A percentile compares a stretch with the other conserved stretches of the same genome.
Conservation (phyloP, 2,888 invertebrate species). For the Panopea generosa region DNA sequence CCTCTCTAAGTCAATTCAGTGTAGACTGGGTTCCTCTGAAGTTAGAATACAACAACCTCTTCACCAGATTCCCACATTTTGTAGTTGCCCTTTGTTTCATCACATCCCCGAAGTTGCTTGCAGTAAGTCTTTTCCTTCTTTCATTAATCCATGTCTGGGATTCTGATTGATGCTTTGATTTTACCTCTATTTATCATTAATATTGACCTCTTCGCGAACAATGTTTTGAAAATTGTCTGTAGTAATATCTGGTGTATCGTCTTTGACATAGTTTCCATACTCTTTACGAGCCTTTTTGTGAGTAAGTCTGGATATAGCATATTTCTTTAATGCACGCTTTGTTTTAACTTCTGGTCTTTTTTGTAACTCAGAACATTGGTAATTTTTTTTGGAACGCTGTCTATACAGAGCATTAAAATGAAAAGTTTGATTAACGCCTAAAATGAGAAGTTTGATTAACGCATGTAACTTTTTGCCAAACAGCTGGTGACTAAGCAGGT, state of each 20-base stretch:
- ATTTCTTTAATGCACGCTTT: too few relatives aligned
- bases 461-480: slow-evolving; percentile 48
- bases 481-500: background rate
- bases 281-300: background rate
- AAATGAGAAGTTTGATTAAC: background rate
- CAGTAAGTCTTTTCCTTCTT: slow-evolving; percentile 8
- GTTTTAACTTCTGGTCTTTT: background rate
- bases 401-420: background rate
- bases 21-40: slow-evolving; percentile 11
- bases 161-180: background rate
- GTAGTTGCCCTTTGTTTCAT: slow-evolving; percentile 17
- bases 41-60: slow-evolving; percentile 18
- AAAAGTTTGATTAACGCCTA: too few relatives aligned
- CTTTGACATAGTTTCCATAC: slow-evolving; percentile 3
- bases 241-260: slow-evolving; percentile 3
- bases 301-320: background rate
- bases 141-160: background rate
- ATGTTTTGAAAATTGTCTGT: background rate
- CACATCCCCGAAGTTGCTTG: slow-evolving; percentile 27
- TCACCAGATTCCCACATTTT: slow-evolving; percentile 7
- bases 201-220: background rate
- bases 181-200: background rate
- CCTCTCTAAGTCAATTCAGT: slow-evolving; percentile 24
- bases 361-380: too few relatives aligned
- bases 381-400: background rate